Percentiles rank a stretch among this genome's conserved stretches.
Conservation (phyloP, 2,888 invertebrate species). For the Psylliodes chrysocephalus region DNA sequence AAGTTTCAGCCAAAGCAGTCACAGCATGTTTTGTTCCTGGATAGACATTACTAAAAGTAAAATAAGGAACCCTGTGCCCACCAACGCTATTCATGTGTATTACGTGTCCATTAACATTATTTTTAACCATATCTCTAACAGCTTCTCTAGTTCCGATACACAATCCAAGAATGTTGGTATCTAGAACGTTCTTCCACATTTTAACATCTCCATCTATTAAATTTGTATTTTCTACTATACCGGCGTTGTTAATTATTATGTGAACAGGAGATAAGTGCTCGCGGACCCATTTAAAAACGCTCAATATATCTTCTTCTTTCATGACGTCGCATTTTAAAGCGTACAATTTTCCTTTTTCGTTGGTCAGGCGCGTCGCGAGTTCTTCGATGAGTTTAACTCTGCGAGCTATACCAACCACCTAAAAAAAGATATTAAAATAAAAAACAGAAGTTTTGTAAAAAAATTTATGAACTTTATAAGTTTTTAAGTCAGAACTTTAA, state of each 20-base stretch:
- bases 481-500: too few species aligned
- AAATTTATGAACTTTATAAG: too few species aligned
- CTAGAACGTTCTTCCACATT: slow-evolving; percentile 42
- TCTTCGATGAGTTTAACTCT: slow-evolving; percentile 44
- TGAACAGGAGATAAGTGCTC: slow-evolving; percentile 57
- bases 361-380: slow-evolving; percentile 36
- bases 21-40: slow-evolving; percentile 41
- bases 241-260: slow-evolving; percentile 61
- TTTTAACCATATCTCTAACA: slow-evolving; percentile 47
- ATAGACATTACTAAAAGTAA: slow-evolving; percentile 44
- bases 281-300: slow-evolving; percentile 56
- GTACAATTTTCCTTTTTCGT: slow-evolving; percentile 54
- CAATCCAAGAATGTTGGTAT: slow-evolving; percentile 38
- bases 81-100: slow-evolving; percentile 52
- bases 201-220: slow-evolving; percentile 49
- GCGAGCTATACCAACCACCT: slow-evolving; percentile 50
- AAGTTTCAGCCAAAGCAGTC: slow-evolving; percentile 38
- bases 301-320: slow-evolving; percentile 56
- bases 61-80: slow-evolving; percentile 47
- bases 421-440: not conserved
- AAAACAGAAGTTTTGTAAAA: not conserved
- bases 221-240: slow-evolving; percentile 43
- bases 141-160: slow-evolving; percentile 49
- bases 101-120: slow-evolving; percentile 50
- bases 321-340: slow-evolving; percentile 57